Percentiles rank a stretch among this genome's conserved stretches.
phyloP scores from a whole-genome alignment of 2,888 invertebrate species.

The Pherbina coryleti region DNA sequence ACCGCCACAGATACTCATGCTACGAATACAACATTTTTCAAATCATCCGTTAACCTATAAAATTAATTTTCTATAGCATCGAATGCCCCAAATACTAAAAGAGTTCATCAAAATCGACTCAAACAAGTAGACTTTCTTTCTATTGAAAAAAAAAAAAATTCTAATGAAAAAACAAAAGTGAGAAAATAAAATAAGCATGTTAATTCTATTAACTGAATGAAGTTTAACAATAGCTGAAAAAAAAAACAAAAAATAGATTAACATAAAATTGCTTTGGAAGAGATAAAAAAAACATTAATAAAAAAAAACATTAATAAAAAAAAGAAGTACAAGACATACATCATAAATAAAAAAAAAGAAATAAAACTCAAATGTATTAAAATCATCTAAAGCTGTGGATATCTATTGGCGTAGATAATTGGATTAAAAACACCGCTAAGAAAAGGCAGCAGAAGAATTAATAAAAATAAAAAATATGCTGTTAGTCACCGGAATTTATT shows the following conservation, averaged over 20 bases:
- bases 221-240: too few relatives aligned
- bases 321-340: background rate
- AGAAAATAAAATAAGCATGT: too few relatives aligned
- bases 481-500: background rate
- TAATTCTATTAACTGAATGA: too few relatives aligned
- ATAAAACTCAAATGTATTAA: constrained; percentile 12
- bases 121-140: too few relatives aligned
- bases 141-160: too few relatives aligned
- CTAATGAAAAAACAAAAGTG: too few relatives aligned
- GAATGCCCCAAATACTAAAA: too few relatives aligned
- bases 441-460: background rate
- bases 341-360: background rate
- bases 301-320: background rate
- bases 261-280: background rate
- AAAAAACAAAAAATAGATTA: constrained; percentile 2
- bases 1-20: too few relatives aligned
- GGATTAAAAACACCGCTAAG: background rate
- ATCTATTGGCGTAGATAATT: constrained; percentile 14
- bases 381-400: background rate
- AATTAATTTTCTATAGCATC: too few relatives aligned
- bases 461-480: background rate
- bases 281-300: background rate
- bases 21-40: too few relatives aligned
- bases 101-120: too few relatives aligned
- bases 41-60: too few relatives aligned